Evolutionary conservation across 2,888 invertebrate species (phyloP), one percentile per base, ranked within the genome.

Genomic region (Epinotia brunnichana): DNA sequence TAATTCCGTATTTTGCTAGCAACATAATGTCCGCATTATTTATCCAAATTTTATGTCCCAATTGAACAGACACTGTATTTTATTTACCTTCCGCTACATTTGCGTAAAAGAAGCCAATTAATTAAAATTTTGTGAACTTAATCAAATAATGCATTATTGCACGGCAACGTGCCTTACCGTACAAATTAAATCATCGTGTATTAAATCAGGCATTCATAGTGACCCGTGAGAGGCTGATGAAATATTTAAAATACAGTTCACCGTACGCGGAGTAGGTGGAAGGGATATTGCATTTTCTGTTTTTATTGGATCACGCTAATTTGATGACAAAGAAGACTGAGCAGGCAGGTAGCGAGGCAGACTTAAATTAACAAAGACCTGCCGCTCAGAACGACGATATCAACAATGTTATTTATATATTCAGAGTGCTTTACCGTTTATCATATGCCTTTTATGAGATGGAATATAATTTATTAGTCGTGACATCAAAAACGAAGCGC

Each of bases 321-420:
- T 82, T 82, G 77, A 83, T 82, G 78, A 78, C 80, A 82, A 81
- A 81, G 80, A 79, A 76, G 75, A 76, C 77, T 80, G 77, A 76
- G 72, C 78, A 74, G 74, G 76, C 66, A 74, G 67, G 76, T 75
- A 79, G 56, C 61, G 54, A 68, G 48, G 72, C 68, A 69, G 74
- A 73, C 67, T 83, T 80, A 84, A 84, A 86, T 87, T 87, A 84
- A 85, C 84, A 84, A 87, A 83, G 84, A 82, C 77, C 76, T 79
- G 73, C 68, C 29, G 13, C 57, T 59, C 51, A 62, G 11, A 29
- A 66, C 19, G 54, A 19, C 13, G 10, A 59, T 59, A 59, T 41
- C 29, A 66, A 60, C 17, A 53, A 70, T 59, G 44, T 57, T 62
- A 51, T 61, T 74, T 62, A 53, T 39, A 64, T 64, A 61, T 66